Evolutionary conservation across 2,113 vertebrate species (phyloP), one percentile per base, ranked within the genome.

Genomic region (Addax nasomaculatus): DNA sequence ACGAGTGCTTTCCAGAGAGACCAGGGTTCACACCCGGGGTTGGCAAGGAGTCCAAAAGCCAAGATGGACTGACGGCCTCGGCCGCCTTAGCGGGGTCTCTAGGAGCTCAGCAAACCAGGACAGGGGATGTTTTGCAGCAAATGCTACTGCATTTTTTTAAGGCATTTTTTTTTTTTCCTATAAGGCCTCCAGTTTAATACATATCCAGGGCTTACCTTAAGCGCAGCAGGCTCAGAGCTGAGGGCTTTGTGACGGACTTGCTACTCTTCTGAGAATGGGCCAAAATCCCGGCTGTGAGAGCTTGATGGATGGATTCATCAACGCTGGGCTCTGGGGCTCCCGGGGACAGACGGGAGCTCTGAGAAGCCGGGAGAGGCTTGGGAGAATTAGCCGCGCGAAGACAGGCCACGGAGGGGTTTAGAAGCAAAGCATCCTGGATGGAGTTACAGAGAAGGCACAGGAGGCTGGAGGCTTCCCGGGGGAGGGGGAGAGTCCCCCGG

Each of bases 161-260:
- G 92, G 51, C 33, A 83, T 25, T 60, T 60, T 29, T 30, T 97
- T 36, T 98, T 70, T 80, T 53, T 55, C 94, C 92, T 92, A 91
- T 96, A 97, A 87, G 89, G 86, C 85, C 89, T 33, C 0, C 5
- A 79, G 78, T 96, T 98, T 98, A 97, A 93, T 80, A 97, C 97
- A 97, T 92, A 97, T 83, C 89, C 83, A 7, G 17, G 97, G 95
- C 97, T 98, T 97, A 95, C 1, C 60, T 94, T 87, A 97, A 98
- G 98, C 79, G 98, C 94, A 10, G 79, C 0, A 0, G 87, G 98
- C 98, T 98, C 97, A 93, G 91, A 49, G 36, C 87, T 92, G 96
- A 98, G 98, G 96, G 94, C 96, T 86, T 53, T 84, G 93, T 90
- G 98, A 94, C 96, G 85, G 95, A 92, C 97, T 89, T 98, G 85